Evolutionary conservation across 2,888 invertebrate genomes (phyloP), one percentile per base, ranked within the genome.

Genomic region (Gasteruption jaculator): DNA sequence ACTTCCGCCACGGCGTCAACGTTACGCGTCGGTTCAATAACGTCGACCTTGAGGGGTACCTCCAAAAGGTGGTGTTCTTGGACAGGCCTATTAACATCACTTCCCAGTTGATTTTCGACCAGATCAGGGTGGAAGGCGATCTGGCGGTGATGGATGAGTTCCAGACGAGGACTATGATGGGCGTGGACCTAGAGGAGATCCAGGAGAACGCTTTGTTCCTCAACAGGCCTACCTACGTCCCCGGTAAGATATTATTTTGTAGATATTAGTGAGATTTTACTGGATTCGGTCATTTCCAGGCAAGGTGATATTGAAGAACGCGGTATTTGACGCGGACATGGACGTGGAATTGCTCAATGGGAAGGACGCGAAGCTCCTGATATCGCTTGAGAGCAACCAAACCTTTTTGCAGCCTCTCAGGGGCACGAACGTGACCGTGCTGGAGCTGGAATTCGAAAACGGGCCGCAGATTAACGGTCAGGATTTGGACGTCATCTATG

Each of bases 301-400:
- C 14, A 46, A 57, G 4, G 56, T 76, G 3, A 57, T 38, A 1
- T 74, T 81, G 54, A 61, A 68, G 1, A 47, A 69, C 5, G 73
- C 73, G 1, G 58, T 60, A 2, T 66, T 80, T 24, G 54, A 73
- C 18, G 68, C 68, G 14, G 59, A 67, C n/a, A 45, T 80, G 6
- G 51, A 49, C 6, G 67, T 73, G 1, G 50, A 66, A 7, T 71
- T 56, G 27, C 43, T 80, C 3, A 81, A 81, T 50, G 63, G 69
- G 11, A 48, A 76, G 10, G 57, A 74, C 46, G 63, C 76, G 48
- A 61, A 66, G 0, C 53, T 58, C 5, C 39, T 79, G 4, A 65
- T 81, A 21, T 74, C 76, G 0, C 51, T 78, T 16, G 58, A 73
- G 40, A 72, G 70, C 0, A 56, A 72, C 7, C 76, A 80, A 59